phyloP scores from a whole-genome alignment of 2,888 invertebrate species.

The Oegoconia quadripuncta region DNA sequence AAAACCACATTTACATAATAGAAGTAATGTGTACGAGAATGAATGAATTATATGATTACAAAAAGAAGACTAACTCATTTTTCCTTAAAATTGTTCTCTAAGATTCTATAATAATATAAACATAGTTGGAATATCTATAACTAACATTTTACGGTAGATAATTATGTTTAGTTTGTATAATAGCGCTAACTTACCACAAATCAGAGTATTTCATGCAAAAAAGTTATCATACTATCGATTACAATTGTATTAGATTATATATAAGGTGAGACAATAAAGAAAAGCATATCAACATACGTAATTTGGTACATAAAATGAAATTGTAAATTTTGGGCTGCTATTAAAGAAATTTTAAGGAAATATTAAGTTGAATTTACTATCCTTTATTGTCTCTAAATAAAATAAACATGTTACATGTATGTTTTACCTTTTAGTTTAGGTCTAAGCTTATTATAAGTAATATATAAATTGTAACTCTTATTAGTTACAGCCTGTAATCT shows the following conservation, averaged over 20 bases:
- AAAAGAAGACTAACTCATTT: slow-evolving; percentile 39
- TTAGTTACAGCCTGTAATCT: slow-evolving; percentile 19
- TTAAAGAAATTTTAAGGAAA: slow-evolving; percentile 1
- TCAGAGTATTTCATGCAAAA: slow-evolving; percentile 17
- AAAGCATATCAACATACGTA: slow-evolving; percentile 11
- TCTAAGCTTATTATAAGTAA: too few relatives aligned
- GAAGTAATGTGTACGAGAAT: too few relatives aligned
- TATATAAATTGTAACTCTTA: too few relatives aligned
- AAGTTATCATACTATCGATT: neutral
- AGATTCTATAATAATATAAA: slow-evolving; percentile 47
- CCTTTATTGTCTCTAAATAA: slow-evolving; percentile 37
- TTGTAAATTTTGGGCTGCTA: neutral
- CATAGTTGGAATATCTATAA: slow-evolving; percentile 48
- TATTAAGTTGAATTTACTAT: slow-evolving; percentile 15
- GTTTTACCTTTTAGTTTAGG: too few relatives aligned
- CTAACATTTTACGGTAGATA: slow-evolving; percentile 34
- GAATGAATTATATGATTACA: slow-evolving; percentile 40
- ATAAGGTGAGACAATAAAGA: slow-evolving; percentile 41
- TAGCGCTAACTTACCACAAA: slow-evolving; percentile 47
- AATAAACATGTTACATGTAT: too few relatives aligned
- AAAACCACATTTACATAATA: slow-evolving; percentile 58
- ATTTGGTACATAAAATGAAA: neutral
- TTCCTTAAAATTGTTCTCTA: slow-evolving; percentile 37
- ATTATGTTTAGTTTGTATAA: slow-evolving; percentile 55
- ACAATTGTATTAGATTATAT: neutral